Conservation (phyloP, 2,797 vertebrate genomes). For the Pipistrellus nathusii region DNA sequence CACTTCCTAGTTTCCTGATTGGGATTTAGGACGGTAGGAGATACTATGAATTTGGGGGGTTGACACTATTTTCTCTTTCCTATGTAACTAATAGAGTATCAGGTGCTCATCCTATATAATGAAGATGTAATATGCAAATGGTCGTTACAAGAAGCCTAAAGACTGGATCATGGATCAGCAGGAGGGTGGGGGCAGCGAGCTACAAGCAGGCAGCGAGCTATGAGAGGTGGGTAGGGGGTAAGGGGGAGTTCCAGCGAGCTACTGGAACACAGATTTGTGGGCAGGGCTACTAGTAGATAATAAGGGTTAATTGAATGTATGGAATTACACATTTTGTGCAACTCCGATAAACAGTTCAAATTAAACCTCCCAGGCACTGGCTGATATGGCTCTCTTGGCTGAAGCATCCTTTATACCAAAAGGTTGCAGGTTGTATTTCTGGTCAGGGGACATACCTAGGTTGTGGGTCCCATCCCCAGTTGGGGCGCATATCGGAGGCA, state of each 20-base stretch:
- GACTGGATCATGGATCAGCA: too few species aligned
- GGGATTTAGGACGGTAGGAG: background rate
- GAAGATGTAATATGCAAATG: too few species aligned
- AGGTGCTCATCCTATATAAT: background rate
- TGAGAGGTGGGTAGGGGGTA: too few species aligned
- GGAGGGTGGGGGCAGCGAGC: too few species aligned
- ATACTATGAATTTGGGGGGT: background rate
- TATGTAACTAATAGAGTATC: background rate
- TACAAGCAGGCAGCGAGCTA: too few species aligned
- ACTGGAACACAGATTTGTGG: too few species aligned
- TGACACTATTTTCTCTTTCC: background rate
- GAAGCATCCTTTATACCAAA: background rate
- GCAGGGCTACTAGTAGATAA: background rate
- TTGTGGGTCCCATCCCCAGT: background rate
- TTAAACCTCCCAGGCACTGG: background rate
- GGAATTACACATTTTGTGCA: background rate
- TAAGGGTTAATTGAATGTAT: conserved; percentile 6
- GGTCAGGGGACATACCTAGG: background rate
- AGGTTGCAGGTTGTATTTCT: background rate
- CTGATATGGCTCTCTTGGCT: background rate
- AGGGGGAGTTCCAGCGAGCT: too few species aligned
- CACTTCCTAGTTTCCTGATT: background rate
- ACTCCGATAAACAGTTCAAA: conserved; percentile 43
- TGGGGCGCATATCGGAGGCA: background rate
- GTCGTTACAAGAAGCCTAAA: fast-evolving